These are phyloP conservation scores for Cladopsammia gracilis DNA, from an alignment of 64 coral and sea anemone species.

Conservation along the genomic window DNA sequence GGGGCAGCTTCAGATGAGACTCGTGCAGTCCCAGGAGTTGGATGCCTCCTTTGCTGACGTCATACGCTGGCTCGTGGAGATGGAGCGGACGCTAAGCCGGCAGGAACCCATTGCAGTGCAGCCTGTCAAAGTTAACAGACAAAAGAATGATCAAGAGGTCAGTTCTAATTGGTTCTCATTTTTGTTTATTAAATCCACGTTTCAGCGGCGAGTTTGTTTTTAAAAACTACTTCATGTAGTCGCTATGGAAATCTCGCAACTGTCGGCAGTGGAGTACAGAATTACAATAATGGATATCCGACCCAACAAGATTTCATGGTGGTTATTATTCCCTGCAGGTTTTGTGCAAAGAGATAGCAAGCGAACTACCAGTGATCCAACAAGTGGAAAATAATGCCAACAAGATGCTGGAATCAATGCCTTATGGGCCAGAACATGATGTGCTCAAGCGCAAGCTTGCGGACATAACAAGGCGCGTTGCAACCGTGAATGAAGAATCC, in stretches of 20 bases:
- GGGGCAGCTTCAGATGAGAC: slow-evolving; percentile 72
- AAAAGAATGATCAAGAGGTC: slow-evolving; percentile 87
- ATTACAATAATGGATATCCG: too few relatives aligned
- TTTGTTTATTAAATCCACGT: neutral
- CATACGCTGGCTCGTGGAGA: slow-evolving; percentile 79
- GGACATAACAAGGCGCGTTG: slow-evolving; percentile 71
- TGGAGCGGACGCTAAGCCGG: slow-evolving; percentile 71
- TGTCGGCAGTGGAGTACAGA: too few relatives aligned
- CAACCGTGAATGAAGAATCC: slow-evolving; percentile 69
- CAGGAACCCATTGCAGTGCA: slow-evolving; percentile 76
- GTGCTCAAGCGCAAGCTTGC: slow-evolving; percentile 81
- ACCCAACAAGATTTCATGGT: neutral
- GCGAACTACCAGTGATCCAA: slow-evolving; percentile 70
- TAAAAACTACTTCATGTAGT: too few relatives aligned
- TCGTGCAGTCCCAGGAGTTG: slow-evolving; percentile 81
- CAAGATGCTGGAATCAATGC: slow-evolving; percentile 61
- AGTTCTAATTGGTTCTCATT: neutral
- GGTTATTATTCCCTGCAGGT: slow-evolving; percentile 18
- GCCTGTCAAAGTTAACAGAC: slow-evolving; percentile 68
- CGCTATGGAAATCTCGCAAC: too few relatives aligned
- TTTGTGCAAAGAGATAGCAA: slow-evolving; percentile 79
- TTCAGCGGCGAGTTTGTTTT: too few relatives aligned
- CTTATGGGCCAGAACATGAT: slow-evolving; percentile 81
- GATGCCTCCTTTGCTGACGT: slow-evolving; percentile 77
- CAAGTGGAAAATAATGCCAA: slow-evolving; percentile 81